A percentile compares a stretch with the other conserved stretches of the same genome.
These are phyloP conservation scores for Garrulus glandarius DNA, from an alignment of 2,797 vertebrate species.

Conservation along the genomic window DNA sequence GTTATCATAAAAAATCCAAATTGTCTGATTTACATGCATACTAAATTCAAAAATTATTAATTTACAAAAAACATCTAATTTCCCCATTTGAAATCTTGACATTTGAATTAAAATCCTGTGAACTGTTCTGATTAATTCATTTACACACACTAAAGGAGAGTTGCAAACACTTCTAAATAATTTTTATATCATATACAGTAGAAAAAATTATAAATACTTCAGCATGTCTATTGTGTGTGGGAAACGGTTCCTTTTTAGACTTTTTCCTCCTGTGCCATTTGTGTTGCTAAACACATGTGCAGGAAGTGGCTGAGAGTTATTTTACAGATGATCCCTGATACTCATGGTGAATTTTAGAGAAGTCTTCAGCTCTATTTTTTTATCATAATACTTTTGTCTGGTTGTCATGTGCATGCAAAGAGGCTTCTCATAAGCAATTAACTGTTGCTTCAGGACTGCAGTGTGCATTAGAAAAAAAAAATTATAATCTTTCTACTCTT, in stretches of 20 bases:
- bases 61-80: neutral
- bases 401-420: neutral
- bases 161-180: neutral
- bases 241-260: neutral
- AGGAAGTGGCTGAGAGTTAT: neutral
- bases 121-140: neutral
- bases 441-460: neutral
- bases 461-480: neutral
- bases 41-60: neutral
- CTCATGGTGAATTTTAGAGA: neutral
- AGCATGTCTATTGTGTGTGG: neutral
- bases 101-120: neutral
- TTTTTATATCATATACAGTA: neutral
- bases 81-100: neutral
- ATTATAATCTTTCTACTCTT: fast-evolving
- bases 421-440: neutral
- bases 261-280: neutral
- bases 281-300: neutral
- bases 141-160: neutral
- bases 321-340: neutral
- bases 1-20: neutral
- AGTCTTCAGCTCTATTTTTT: neutral
- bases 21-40: neutral
- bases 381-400: neutral
- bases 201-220: neutral